A percentile compares a stretch with the other conserved stretches of the same genome.
These are phyloP conservation scores for Lordiphosa fenestrarum DNA, from an alignment of 2,888 invertebrate genomes.

Conservation along the genomic window DNA sequence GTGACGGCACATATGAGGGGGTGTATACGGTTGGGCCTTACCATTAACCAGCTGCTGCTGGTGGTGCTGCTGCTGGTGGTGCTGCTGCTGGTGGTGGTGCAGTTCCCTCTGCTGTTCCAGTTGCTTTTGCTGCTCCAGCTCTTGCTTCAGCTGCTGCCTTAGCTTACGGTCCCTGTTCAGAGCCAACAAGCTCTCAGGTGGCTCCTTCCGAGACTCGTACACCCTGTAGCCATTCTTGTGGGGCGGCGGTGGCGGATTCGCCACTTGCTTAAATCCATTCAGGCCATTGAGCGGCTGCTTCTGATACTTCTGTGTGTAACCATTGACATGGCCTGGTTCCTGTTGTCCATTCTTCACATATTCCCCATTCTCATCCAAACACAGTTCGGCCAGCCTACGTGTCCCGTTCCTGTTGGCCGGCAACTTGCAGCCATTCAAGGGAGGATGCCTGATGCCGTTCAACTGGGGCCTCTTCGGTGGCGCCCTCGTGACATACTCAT, in stretches of 20 bases:
- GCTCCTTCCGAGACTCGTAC: background rate
- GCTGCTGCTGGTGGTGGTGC: constrained; percentile 1
- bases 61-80: constrained; percentile 8
- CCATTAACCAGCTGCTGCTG: constrained; percentile 10
- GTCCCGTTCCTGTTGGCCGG: background rate
- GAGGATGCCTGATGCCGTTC: constrained; percentile 14
- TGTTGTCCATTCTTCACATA: background rate
- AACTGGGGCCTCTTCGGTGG: background rate
- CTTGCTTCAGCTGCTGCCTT: constrained; percentile 13
- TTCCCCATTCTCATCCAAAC: constrained; percentile 2
- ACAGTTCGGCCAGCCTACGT: background rate
- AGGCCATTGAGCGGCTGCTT: background rate
- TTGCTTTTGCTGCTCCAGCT: constrained; percentile 12
- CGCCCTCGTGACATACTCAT: constrained; percentile 22
- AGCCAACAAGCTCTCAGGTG: too few species aligned
- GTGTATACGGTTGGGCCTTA: constrained; percentile 4
- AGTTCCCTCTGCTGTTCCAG: background rate
- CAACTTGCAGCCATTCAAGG: background rate
- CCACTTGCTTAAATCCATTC: constrained; percentile 1
- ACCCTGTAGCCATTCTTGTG: constrained; percentile 1
- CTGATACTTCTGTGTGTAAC: too few species aligned
- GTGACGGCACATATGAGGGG: too few species aligned
- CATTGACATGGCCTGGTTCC: too few species aligned
- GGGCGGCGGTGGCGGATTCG: too few species aligned
- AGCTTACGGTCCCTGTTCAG: background rate